Conservation (phyloP, 2,888 invertebrate genomes). For the Meiosimyza platycephala region DNA sequence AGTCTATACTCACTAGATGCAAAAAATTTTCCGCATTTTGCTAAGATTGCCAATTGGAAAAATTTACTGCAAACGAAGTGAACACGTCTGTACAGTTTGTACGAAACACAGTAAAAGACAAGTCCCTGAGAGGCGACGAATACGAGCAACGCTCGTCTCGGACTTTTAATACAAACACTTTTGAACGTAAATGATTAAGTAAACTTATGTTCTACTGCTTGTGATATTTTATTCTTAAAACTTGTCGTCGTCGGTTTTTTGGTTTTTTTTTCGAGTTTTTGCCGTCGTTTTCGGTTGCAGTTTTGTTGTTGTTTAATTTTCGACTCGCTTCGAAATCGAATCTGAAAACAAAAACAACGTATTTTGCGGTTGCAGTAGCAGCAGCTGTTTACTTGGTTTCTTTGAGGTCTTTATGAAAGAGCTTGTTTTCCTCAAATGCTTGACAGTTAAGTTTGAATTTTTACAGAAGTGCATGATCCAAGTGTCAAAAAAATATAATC, state of each 20-base stretch:
- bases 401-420: slow-evolving; percentile 4
- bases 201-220: no score
- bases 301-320: slow-evolving; percentile 23
- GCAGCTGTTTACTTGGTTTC: slow-evolving; percentile 22
- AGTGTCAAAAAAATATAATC: no score
- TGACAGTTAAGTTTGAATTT: no score
- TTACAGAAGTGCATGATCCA: no score
- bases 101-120: slow-evolving; percentile 53
- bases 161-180: slow-evolving; percentile 24
- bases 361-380: slow-evolving; percentile 16
- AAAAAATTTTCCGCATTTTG: no score
- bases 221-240: no score
- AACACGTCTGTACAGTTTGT: slow-evolving; percentile 48
- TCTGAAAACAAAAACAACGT: slow-evolving; percentile 33
- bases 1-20: no score
- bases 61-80: slow-evolving; percentile 42
- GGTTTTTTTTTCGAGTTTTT: slow-evolving; percentile 39
- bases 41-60: no score
- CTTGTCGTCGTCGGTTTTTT: no score
- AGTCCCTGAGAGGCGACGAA: slow-evolving; percentile 51
- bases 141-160: slow-evolving; percentile 41
- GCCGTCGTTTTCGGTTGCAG: slow-evolving; percentile 19
- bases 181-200: no score
- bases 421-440: no score
- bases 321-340: slow-evolving; percentile 38